Evolutionary conservation across 2,888 invertebrate genomes (phyloP).

Genomic region (Disparrhopalites patrizii): DNA sequence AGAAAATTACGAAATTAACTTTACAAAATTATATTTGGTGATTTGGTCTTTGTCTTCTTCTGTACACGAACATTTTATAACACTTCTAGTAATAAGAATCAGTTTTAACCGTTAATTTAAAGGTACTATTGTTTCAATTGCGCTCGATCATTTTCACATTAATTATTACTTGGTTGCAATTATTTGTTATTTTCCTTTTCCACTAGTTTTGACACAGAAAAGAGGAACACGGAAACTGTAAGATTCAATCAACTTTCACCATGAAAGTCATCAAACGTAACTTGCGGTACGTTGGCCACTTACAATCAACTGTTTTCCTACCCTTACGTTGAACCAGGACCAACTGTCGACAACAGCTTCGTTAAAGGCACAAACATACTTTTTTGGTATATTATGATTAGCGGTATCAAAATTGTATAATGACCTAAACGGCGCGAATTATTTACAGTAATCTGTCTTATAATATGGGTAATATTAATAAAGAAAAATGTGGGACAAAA

Average conservation of each 20-base stretch:
- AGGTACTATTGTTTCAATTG: conserved; percentile 2
- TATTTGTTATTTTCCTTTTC: too few relatives aligned
- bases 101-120: neutral
- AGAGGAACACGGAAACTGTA: neutral
- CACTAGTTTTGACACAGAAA: conserved; percentile 3
- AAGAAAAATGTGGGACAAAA: too few relatives aligned
- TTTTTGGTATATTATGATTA: conserved; percentile 6
- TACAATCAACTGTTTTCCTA: neutral
- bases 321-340: neutral
- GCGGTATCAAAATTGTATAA: too few relatives aligned
- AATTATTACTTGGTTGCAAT: neutral
- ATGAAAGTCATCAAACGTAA: neutral
- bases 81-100: neutral
- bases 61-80: neutral
- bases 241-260: neutral
- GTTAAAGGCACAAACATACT: conserved; percentile 4
- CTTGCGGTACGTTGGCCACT: neutral
- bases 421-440: too few relatives aligned
- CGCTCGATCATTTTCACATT: neutral
- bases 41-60: neutral
- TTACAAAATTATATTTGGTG: neutral
- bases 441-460: too few relatives aligned
- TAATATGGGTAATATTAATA: too few relatives aligned
- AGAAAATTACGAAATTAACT: conserved; percentile 2
- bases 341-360: neutral